These are phyloP conservation scores for Samia ricini DNA, from an alignment of 1,140 invertebrate species.

Conservation along the genomic window DNA sequence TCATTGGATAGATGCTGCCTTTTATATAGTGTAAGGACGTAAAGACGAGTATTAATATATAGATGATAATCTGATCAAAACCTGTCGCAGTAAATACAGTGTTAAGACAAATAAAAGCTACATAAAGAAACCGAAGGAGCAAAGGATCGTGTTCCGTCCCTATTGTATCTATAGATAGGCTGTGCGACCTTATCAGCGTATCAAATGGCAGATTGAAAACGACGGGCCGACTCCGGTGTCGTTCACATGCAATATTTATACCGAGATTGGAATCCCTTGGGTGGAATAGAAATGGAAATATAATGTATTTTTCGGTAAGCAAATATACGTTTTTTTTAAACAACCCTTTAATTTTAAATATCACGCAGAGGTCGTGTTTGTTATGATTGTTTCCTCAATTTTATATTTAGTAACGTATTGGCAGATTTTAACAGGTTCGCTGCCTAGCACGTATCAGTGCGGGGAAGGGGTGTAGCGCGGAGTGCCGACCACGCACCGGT, in stretches of 20 bases:
- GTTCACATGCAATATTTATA: neutral
- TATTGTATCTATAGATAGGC: neutral
- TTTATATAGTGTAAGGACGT: too few species aligned
- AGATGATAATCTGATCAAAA: neutral
- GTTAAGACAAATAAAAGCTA: neutral
- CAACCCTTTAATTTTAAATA: too few species aligned
- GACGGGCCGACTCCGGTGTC: neutral
- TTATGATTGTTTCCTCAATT: too few species aligned
- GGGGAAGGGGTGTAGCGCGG: too few species aligned
- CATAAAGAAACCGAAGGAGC: neutral
- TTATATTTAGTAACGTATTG: too few species aligned
- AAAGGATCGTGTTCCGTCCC: neutral
- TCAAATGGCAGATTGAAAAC: neutral
- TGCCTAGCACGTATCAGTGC: too few species aligned
- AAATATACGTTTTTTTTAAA: neutral
- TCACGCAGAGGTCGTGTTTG: too few species aligned
- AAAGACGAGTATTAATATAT: neutral
- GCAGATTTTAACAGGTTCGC: too few species aligned
- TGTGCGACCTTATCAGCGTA: neutral
- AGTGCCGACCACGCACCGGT: too few species aligned
- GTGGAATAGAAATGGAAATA: neutral
- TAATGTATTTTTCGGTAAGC: neutral
- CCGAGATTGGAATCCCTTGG: neutral
- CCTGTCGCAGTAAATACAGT: neutral
- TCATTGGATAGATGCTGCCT: neutral